Evolutionary conservation across 2,113 vertebrate species (phyloP).

Genomic region (Vicugna pacos): DNA sequence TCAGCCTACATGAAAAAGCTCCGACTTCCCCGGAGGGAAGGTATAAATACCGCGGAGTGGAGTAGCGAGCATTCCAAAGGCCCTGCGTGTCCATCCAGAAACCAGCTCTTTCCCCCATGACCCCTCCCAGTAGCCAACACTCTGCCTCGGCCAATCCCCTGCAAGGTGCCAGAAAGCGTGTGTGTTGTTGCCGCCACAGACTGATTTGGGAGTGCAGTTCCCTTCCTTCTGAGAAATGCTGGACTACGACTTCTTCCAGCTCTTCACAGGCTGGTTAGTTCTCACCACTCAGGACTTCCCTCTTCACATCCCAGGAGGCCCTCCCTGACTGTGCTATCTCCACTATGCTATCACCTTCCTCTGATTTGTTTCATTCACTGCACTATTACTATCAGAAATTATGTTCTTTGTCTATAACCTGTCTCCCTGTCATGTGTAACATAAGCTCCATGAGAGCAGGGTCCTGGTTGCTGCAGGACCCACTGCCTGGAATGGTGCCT

Average conservation of each 20-base stretch:
- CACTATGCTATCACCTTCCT: neutral
- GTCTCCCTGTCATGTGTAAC: neutral
- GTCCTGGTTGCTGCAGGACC: neutral
- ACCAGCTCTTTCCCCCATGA: neutral
- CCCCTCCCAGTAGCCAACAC: neutral
- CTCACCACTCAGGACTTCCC: neutral
- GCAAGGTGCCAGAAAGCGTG: neutral
- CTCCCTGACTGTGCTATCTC: neutral
- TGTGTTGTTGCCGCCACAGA: neutral
- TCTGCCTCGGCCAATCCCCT: neutral
- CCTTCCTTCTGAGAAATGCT: neutral
- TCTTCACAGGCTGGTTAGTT: neutral
- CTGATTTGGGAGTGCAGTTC: neutral
- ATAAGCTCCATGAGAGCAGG: neutral
- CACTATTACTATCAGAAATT: neutral
- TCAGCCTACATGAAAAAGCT: slow-evolving; percentile 57
- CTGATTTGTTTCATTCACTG: neutral
- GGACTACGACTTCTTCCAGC: neutral
- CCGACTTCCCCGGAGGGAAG: slow-evolving; percentile 49
- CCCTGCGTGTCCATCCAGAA: slow-evolving; percentile 54
- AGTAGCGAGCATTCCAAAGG: slow-evolving; percentile 66
- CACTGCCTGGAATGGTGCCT: neutral
- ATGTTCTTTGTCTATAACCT: neutral
- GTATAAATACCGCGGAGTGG: slow-evolving; percentile 54
- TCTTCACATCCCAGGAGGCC: neutral